A percentile compares a stretch with the other conserved stretches of the same genome.
phyloP scores from a whole-genome alignment of 2,113 vertebrate species.

The Spea multiplicata region DNA sequence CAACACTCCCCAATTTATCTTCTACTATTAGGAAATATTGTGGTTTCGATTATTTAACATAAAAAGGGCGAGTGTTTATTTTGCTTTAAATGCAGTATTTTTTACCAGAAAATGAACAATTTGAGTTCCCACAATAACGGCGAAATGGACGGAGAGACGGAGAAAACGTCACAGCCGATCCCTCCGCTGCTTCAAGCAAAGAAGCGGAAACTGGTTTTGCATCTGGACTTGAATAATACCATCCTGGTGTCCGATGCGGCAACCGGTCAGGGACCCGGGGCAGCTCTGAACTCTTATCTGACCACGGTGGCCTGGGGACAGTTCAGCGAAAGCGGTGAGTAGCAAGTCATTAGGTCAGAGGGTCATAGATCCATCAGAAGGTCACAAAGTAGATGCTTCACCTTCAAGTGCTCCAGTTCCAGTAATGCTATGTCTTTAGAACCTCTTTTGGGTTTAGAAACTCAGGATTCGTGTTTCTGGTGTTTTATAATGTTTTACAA shows the following conservation, averaged over 20 bases:
- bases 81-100: too few relatives aligned
- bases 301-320: slow-evolving; percentile 78
- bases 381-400: too few relatives aligned
- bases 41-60: neutral
- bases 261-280: slow-evolving; percentile 67
- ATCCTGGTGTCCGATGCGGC: slow-evolving; percentile 76
- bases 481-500: too few relatives aligned
- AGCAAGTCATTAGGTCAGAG: neutral
- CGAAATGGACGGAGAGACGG: neutral
- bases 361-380: too few relatives aligned
- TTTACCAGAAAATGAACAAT: neutral
- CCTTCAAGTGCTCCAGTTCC: too few relatives aligned
- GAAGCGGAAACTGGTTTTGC: slow-evolving; percentile 70
- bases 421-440: too few relatives aligned
- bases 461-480: too few relatives aligned
- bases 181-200: slow-evolving; percentile 1
- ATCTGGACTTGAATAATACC: slow-evolving; percentile 85
- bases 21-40: too few relatives aligned
- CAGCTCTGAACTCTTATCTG: slow-evolving; percentile 75
- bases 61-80: neutral
- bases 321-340: slow-evolving; percentile 59
- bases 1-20: neutral
- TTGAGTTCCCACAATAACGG: neutral
- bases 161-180: neutral
- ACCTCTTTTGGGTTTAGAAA: too few relatives aligned